Percentiles rank a stretch among this genome's conserved stretches.
Evolutionary conservation across 2,888 invertebrate species (phyloP).

Genomic region (Spicauda simplicius): DNA sequence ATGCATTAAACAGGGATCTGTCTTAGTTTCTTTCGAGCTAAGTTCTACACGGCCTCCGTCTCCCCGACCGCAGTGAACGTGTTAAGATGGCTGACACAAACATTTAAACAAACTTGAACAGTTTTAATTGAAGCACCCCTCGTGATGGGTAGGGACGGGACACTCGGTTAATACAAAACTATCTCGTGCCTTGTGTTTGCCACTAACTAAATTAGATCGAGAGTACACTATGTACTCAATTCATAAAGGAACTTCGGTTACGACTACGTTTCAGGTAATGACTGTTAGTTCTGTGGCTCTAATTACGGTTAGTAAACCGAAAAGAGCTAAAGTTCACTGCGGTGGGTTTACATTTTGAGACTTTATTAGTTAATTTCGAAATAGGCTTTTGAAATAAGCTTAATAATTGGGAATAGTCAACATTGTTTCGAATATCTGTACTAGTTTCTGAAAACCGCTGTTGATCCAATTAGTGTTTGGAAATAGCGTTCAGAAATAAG

Average conservation of each 20-base stretch:
- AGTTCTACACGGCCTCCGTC: slow-evolving; percentile 13
- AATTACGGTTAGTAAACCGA: slow-evolving; percentile 28
- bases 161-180: slow-evolving; percentile 51
- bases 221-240: slow-evolving; percentile 42
- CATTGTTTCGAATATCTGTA: neutral
- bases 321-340: slow-evolving; percentile 12
- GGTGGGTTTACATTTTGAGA: slow-evolving; percentile 8
- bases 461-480: too few species aligned
- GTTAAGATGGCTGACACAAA: slow-evolving; percentile 64
- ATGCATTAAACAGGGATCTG: slow-evolving; percentile 9
- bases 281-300: slow-evolving; percentile 32
- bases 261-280: slow-evolving; percentile 41
- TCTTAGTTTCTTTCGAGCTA: slow-evolving; percentile 20
- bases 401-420: neutral
- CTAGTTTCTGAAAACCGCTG: neutral
- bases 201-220: slow-evolving; percentile 63
- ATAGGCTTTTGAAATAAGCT: neutral
- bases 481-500: too few species aligned
- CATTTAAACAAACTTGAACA: slow-evolving; percentile 77
- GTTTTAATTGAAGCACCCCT: slow-evolving; percentile 77
- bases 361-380: slow-evolving; percentile 11
- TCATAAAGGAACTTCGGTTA: slow-evolving; percentile 49
- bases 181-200: slow-evolving; percentile 49
- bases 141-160: slow-evolving; percentile 56
- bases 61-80: slow-evolving; percentile 19